These are phyloP conservation scores for Ardeotis arabs DNA, from an alignment of 2,113 vertebrate genomes.

Conservation along the genomic window DNA sequence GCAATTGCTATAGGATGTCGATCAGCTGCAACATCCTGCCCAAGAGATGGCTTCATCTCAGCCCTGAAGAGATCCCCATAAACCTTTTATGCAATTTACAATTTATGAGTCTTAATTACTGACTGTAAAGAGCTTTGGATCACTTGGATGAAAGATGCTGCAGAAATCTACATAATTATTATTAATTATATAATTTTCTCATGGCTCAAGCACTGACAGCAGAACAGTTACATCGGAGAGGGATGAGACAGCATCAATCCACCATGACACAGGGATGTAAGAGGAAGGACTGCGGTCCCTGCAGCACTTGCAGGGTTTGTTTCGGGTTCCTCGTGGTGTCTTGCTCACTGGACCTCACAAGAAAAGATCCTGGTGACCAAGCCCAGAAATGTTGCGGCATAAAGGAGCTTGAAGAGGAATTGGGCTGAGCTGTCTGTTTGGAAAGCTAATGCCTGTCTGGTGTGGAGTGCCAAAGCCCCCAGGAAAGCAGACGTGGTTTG, in stretches of 20 bases:
- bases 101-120: slow-evolving; percentile 26
- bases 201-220: background rate
- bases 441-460: background rate
- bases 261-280: fast-evolving
- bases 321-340: fast-evolving
- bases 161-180: background rate
- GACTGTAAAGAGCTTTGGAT: background rate
- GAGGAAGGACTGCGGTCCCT: background rate
- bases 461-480: background rate
- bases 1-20: background rate
- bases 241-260: background rate
- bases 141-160: background rate
- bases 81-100: background rate
- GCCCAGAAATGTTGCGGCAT: fast-evolving
- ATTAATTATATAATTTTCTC: background rate
- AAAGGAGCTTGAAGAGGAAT: background rate
- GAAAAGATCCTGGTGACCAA: background rate
- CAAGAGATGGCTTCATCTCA: background rate
- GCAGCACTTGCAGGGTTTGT: background rate
- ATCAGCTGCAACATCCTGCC: background rate
- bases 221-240: background rate
- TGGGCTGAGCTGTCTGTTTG: background rate
- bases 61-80: background rate
- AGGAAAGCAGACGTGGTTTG: fast-evolving
- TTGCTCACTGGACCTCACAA: background rate